Base-by-base conservation (phyloP, 2,888 invertebrate species). In the Desoria tigrina region DNA sequence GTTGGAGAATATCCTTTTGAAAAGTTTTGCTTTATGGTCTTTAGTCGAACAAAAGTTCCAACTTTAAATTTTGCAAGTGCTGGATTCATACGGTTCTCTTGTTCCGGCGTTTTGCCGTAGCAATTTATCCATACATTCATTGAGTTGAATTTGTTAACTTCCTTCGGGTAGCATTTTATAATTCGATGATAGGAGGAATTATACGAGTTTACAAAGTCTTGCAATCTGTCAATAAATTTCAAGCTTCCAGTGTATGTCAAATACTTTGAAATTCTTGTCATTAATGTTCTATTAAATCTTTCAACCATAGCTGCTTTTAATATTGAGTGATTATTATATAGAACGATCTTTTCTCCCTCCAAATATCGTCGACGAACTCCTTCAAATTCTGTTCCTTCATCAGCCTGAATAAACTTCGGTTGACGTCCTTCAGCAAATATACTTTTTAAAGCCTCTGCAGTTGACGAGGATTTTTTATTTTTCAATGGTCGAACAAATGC, bases 401-500 rank as follows among this genome's bases (percentile, higher is more conserved):
- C 66, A 1, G 60, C 61, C 27, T 69, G 66, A 4, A 68, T 28
- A 28, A 51, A 56, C 42, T 55, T 27, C 11, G 55, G 55, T 27
- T 55, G 45, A 3, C 4, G 53, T 32, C 61, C 21, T 42, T 42
- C 27, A 3, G 42, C 54, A 11, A 72, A 51, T 7, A 73, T 64
- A 1, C 37, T 42, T 58, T 58, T 28, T 28, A 74, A 73, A 0
- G 69, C 71, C 2, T 54, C 11, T n/a, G 45, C 32, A 1, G 65
- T 62, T 23, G 59, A 32, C 11, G 54, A 32, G 1, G 26, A 50
- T 9, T 56, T 62, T 63, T 75, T 73, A 21, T 42, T 57, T 58
- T 69, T 66, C 2, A 70, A 32, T 2, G 71, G 67, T 2, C 45
- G 23, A 14, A 73, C 66, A 69, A 66, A 76, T 2, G 72, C 68